Conservation (phyloP, 1,140 invertebrate species). For the Archegozetes longisetosus region DNA sequence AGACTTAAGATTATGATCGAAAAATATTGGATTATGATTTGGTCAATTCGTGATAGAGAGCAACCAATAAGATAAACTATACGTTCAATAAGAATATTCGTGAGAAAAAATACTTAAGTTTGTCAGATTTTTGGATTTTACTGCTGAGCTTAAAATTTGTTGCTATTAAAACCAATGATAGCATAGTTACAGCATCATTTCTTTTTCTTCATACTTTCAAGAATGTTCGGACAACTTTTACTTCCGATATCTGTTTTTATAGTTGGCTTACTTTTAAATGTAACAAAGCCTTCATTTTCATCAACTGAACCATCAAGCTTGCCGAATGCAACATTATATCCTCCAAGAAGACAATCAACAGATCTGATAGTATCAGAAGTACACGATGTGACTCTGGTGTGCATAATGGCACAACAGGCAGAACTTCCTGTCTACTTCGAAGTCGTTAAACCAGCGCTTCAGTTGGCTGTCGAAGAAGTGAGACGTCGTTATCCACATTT, state of each 20-base stretch:
- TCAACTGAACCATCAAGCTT: background rate
- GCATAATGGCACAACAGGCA: conserved; percentile 9
- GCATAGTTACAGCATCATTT: no score
- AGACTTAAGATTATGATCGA: no score
- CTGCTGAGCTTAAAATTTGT: no score
- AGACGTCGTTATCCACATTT: conserved; percentile 12
- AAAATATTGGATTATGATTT: no score
- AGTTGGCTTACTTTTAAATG: background rate
- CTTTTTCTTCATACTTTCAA: no score
- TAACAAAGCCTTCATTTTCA: background rate
- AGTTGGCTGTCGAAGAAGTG: conserved; percentile 16
- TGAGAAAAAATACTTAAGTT: no score
- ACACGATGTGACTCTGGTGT: background rate
- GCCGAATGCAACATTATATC: background rate
- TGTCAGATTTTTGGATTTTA: no score
- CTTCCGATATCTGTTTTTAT: background rate
- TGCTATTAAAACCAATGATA: no score
- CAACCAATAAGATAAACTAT: no score
- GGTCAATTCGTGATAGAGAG: no score
- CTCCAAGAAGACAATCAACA: background rate
- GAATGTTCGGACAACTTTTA: background rate
- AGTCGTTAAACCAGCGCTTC: conserved; percentile 18
- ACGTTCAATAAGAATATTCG: no score
- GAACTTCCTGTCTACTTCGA: conserved; percentile 14
- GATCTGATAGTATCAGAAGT: background rate